These are phyloP conservation scores for Lamellibrachia columna DNA, from an alignment of 2,888 invertebrate species.

Conservation along the genomic window DNA sequence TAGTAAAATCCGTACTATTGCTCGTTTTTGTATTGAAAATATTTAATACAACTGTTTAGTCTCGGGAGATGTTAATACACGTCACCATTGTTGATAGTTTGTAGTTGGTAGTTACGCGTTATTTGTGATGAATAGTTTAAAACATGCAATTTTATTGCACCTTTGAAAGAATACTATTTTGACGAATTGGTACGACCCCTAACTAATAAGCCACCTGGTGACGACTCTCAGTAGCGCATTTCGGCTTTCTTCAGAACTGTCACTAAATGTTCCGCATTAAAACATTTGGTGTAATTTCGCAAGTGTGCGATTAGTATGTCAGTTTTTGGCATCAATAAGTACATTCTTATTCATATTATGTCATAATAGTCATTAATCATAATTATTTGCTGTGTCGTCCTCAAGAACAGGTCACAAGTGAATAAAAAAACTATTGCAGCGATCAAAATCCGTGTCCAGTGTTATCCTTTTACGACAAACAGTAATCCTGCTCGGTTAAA, in stretches of 20 bases:
- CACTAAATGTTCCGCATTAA: not conserved
- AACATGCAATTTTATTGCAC: not conserved
- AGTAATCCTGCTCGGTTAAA: too few species aligned
- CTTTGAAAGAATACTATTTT: not conserved
- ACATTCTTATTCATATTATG: not conserved
- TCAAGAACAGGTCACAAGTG: not conserved
- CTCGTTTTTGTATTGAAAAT: not conserved
- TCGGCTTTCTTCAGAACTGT: not conserved
- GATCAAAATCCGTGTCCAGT: not conserved
- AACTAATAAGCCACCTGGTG: not conserved
- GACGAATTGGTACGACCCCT: not conserved
- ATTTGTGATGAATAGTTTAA: not conserved
- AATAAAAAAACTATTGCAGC: not conserved
- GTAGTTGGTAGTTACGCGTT: not conserved
- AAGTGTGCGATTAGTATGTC: not conserved
- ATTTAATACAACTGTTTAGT: not conserved
- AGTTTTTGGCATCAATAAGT: not conserved
- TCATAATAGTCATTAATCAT: not conserved
- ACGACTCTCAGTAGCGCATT: not conserved
- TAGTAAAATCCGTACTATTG: not conserved
- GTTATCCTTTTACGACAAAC: not conserved
- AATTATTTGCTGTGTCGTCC: not conserved
- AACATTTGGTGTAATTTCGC: not conserved
- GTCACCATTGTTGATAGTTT: not conserved
- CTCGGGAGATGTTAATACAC: not conserved